Conservation (phyloP, 2,888 invertebrate species). For the Cancer borealis region DNA sequence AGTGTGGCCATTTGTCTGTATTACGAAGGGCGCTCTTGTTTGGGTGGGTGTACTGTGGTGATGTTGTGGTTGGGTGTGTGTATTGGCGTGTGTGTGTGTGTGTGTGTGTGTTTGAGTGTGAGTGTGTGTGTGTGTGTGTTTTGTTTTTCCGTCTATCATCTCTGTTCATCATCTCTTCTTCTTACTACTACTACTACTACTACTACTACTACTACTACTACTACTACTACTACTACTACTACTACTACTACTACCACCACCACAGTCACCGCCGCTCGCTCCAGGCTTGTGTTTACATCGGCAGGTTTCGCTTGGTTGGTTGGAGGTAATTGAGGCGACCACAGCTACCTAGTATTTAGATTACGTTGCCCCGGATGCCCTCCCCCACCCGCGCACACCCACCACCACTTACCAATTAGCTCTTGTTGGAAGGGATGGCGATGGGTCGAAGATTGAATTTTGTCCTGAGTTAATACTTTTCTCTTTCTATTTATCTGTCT, state of each 20-base stretch:
- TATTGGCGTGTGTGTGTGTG: not conserved
- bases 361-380: slow-evolving; percentile 38
- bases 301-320: slow-evolving; percentile 44
- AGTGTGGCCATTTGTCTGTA: not conserved
- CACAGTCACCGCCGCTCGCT: not conserved
- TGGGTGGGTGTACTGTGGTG: not conserved
- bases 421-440: slow-evolving; percentile 37
- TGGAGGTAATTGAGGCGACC: slow-evolving; percentile 57
- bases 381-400: not conserved
- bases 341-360: slow-evolving; percentile 52
- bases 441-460: slow-evolving; percentile 32
- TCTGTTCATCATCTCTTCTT: too few relatives aligned
- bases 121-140: too few relatives aligned
- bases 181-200: not conserved
- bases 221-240: not conserved
- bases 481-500: not conserved
- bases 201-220: not conserved
- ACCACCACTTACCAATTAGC: slow-evolving; percentile 44
- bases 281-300: slow-evolving; percentile 3
- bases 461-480: slow-evolving; percentile 27
- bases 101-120: not conserved
- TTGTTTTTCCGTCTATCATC: too few relatives aligned
- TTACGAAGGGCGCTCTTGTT: not conserved
- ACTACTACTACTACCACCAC: not conserved
- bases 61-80: not conserved